Evolutionary conservation across 2,797 vertebrate species (phyloP).

Genomic region (Okamejei kenojei): DNA sequence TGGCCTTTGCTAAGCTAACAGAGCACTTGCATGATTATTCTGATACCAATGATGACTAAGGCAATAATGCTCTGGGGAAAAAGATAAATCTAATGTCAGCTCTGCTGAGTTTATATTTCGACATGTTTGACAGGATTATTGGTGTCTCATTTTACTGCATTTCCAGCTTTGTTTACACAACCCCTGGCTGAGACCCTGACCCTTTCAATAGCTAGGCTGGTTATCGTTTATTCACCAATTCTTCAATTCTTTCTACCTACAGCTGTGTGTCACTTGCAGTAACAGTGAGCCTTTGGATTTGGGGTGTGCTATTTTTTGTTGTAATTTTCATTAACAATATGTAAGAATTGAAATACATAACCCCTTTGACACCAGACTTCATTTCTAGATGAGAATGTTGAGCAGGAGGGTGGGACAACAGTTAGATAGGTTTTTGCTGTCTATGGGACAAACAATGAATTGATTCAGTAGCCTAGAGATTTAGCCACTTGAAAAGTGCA

Average conservation of each 20-base stretch:
- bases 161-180: too few relatives aligned
- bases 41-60: background rate
- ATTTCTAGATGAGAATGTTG: background rate
- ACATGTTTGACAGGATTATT: too few relatives aligned
- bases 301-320: background rate
- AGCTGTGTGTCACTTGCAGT: slow-evolving; percentile 5
- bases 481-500: too few relatives aligned
- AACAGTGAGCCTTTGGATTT: background rate
- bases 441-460: background rate
- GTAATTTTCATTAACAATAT: background rate
- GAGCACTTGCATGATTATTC: background rate
- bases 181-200: too few relatives aligned
- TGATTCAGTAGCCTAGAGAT: too few relatives aligned
- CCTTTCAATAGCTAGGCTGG: background rate
- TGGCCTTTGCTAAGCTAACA: background rate
- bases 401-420: background rate
- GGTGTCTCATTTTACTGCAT: too few relatives aligned
- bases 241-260: background rate
- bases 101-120: too few relatives aligned
- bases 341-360: slow-evolving; percentile 13
- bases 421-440: background rate
- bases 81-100: background rate
- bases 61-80: background rate
- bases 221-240: background rate
- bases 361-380: background rate